phyloP scores from a whole-genome alignment of 2,797 vertebrate genomes.

The Odontamblyopus rebecca region DNA sequence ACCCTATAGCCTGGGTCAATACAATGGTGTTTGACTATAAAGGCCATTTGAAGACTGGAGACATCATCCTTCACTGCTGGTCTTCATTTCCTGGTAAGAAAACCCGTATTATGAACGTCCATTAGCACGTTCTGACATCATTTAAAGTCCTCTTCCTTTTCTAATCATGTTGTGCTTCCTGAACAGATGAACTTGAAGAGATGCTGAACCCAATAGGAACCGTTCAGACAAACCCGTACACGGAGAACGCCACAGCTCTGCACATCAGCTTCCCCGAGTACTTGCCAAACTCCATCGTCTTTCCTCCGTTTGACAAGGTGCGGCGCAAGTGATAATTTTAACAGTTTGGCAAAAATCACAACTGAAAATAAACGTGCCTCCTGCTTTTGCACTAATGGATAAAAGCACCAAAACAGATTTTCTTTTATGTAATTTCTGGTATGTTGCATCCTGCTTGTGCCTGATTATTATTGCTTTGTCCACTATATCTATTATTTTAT shows the following conservation, averaged over 20 bases:
- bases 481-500: no score
- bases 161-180: constrained; percentile 18
- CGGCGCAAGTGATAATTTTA: neutral
- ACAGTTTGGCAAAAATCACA: neutral
- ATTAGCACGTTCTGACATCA: no score
- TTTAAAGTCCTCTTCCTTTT: neutral
- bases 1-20: constrained; percentile 98
- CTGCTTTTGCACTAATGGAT: no score
- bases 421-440: no score
- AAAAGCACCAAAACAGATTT: no score
- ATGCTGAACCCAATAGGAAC: constrained; percentile 99
- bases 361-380: no score
- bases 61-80: constrained; percentile 91
- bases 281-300: constrained; percentile 82
- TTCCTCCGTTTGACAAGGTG: constrained; percentile 98
- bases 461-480: no score
- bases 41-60: constrained; percentile 92
- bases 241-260: constrained; percentile 92
- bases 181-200: constrained; percentile 97
- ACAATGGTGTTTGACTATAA: constrained; percentile 99
- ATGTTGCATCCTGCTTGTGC: no score
- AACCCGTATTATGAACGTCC: neutral
- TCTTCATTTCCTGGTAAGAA: constrained; percentile 95
- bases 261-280: constrained; percentile 91
- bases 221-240: constrained; percentile 94